These are phyloP conservation scores for Acronicta aceris DNA, from an alignment of 2,888 invertebrate species.

Conservation along the genomic window DNA sequence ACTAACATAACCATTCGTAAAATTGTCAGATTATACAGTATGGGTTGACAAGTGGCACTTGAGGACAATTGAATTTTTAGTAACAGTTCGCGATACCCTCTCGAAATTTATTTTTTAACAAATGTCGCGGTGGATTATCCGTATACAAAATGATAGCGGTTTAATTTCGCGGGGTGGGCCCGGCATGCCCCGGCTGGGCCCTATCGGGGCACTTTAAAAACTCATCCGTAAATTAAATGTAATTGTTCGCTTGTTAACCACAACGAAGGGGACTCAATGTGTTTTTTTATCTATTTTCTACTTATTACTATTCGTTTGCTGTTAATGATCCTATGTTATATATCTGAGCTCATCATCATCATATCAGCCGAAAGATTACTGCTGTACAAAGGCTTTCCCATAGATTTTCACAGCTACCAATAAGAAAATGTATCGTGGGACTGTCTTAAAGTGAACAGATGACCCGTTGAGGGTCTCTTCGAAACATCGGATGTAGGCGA, in stretches of 20 bases:
- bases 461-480: too few species aligned
- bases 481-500: too few species aligned
- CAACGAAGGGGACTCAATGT: slow-evolving; percentile 65
- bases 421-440: too few species aligned
- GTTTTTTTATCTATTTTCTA: slow-evolving; percentile 50
- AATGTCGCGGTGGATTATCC: slow-evolving; percentile 84
- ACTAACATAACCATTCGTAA: slow-evolving; percentile 21
- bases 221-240: slow-evolving; percentile 88
- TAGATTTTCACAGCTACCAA: not conserved
- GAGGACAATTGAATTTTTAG: slow-evolving; percentile 82
- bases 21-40: slow-evolving; percentile 52
- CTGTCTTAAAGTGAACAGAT: too few species aligned
- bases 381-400: too few species aligned
- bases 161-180: slow-evolving; percentile 68
- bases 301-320: slow-evolving; percentile 42
- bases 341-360: too few species aligned
- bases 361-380: too few species aligned
- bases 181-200: slow-evolving; percentile 50
- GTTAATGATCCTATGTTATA: slow-evolving; percentile 37
- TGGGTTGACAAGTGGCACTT: slow-evolving; percentile 78
- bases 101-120: slow-evolving; percentile 85
- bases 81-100: slow-evolving; percentile 82
- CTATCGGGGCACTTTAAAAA: slow-evolving; percentile 86
- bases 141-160: slow-evolving; percentile 68
- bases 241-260: slow-evolving; percentile 88